Evolutionary conservation across 2,888 invertebrate genomes (phyloP).

Genomic region (Nephrotoma guestfalica): DNA sequence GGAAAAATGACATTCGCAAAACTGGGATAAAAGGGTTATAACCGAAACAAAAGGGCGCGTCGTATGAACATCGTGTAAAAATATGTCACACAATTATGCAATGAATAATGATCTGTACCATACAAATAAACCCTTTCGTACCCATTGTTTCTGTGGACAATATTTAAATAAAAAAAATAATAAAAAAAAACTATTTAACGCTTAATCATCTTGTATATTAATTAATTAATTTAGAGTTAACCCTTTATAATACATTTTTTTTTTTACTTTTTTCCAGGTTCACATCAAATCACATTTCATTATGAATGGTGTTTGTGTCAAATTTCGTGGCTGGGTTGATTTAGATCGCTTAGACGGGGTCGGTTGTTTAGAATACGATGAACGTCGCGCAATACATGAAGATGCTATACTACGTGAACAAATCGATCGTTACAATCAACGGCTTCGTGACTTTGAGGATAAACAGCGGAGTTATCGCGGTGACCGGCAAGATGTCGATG

Average conservation of each 20-base stretch:
- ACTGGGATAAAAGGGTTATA: neutral
- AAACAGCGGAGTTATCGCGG: constrained; percentile 73
- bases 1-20: neutral
- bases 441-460: constrained; percentile 75
- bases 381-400: constrained; percentile 79
- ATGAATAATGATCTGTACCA: neutral
- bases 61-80: neutral
- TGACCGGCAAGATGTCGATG: constrained; percentile 49
- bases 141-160: neutral
- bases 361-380: constrained; percentile 85
- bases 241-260: neutral
- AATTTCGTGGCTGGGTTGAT: constrained; percentile 91
- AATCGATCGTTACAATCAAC: constrained; percentile 82
- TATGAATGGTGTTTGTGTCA: constrained; percentile 97
- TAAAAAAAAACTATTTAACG: neutral
- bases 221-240: neutral
- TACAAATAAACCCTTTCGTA: neutral
- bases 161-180: neutral
- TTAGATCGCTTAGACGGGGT: constrained; percentile 85
- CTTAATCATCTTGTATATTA: neutral
- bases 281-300: constrained; percentile 91
- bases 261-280: constrained; percentile 47
- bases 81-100: constrained; percentile 1
- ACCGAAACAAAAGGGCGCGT: neutral
- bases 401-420: constrained; percentile 79